Base-by-base conservation (phyloP, 2,888 invertebrate species). In the Aphidoletes aphidimyza region DNA sequence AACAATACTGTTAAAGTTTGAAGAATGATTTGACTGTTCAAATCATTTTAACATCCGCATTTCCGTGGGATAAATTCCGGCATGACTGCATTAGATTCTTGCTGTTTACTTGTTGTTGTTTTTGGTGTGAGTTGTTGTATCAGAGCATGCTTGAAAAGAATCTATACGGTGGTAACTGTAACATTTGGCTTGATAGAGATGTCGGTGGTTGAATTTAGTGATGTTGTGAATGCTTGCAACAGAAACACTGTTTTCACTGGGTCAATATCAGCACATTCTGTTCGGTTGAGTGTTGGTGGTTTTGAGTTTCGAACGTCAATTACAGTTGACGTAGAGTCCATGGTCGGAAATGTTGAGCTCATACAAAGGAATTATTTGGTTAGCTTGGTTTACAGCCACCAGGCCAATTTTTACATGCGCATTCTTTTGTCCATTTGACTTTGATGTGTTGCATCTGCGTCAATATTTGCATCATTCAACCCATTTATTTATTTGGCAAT, bases 341-440 rank as follows among this genome's bases (percentile, higher is more conserved):
- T 30, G 30, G 0, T 17, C n/a, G 69, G 69, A 69, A n/a, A 69
- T 30, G 30, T 69, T 69, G 2, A 69, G 30, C 30, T 69, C 30
- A 30, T 69, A 69, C 69, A 69, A 69, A 69, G 69, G 69, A 69
- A 69, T 69, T 3, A 69, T 69, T 69, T 69, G 69, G 69, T 69
- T 69, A 2, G 34, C 1, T 69, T 30, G 69, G 34, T 69, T 69
- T 69, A 30, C 69, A 30, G 69, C 30, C 3, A 69, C 34, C 69
- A 69, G 30, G 30, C 69, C 30, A 17, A 69, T 69, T 69, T 69
- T 69, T 11, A 69, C 69, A n/a, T n/a, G n/a, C n/a, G n/a, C 17
- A 11, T 69, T 30, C 26, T 69, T 1, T 14, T 14, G 14, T 69
- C 69, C 26, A 30, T 17, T 69, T 69, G 11, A 14, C n/a, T 30